Percentiles rank a stretch among this genome's conserved stretches.
These are phyloP conservation scores for Lithophane socia DNA, from an alignment of 2,888 invertebrate species.

Conservation along the genomic window DNA sequence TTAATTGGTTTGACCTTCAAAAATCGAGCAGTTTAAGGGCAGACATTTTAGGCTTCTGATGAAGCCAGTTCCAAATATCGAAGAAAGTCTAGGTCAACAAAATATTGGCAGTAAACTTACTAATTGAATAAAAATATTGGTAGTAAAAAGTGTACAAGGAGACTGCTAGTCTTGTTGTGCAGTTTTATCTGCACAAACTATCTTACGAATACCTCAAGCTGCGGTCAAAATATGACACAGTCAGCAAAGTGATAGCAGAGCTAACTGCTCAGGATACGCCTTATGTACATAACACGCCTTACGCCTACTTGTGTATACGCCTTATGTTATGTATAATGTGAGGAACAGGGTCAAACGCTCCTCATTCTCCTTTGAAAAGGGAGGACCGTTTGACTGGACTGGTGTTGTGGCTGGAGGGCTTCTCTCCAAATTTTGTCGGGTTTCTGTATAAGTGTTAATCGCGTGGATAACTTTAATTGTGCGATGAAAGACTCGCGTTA, in stretches of 20 bases:
- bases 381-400: neutral
- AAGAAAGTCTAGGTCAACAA: neutral
- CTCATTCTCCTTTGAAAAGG: neutral
- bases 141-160: too few species aligned
- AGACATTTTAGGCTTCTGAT: neutral
- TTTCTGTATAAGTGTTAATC: neutral
- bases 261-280: neutral
- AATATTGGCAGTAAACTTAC: neutral
- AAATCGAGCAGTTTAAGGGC: neutral
- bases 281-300: too few species aligned
- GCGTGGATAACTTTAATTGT: too few species aligned
- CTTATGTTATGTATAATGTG: too few species aligned
- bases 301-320: too few species aligned
- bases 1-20: constrained; percentile 37
- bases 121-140: too few species aligned
- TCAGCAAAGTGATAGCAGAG: neutral
- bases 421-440: too few species aligned
- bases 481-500: neutral
- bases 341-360: too few species aligned
- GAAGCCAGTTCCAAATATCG: neutral
- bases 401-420: neutral
- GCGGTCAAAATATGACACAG: neutral
- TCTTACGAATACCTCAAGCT: neutral
- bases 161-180: too few species aligned
- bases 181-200: neutral